Percentiles rank a stretch among this genome's conserved stretches.
Conservation (phyloP, 23 tunicate species). For the Halocynthia roretzi region DNA sequence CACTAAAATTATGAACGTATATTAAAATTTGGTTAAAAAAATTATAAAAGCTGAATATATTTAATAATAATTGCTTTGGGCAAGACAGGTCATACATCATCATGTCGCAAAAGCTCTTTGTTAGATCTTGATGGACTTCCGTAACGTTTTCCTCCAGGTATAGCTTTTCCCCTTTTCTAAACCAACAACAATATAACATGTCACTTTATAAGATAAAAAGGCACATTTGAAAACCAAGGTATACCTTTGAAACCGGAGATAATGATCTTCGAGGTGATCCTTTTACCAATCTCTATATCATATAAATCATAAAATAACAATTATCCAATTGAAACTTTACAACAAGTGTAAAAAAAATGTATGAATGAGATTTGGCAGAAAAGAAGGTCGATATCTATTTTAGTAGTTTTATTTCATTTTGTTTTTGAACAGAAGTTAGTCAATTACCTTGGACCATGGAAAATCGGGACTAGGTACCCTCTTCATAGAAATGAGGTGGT, state of each 20-base stretch:
- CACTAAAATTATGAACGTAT: conserved; percentile 30
- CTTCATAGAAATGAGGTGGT: conserved; percentile 36
- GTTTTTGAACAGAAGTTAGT: neutral
- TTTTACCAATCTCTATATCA: conserved; percentile 19
- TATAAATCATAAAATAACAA: too few species aligned
- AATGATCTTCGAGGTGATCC: conserved; percentile 19
- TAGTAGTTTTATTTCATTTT: too few species aligned
- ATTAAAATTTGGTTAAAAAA: neutral
- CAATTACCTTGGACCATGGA: conserved; percentile 61
- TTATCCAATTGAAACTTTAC: too few species aligned
- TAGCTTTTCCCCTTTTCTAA: conserved; percentile 7
- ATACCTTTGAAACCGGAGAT: conserved; percentile 14
- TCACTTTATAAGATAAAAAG: neutral
- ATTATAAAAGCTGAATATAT: neutral
- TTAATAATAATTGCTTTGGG: conserved; percentile 27
- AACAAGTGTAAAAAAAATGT: too few species aligned
- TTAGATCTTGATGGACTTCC: conserved; percentile 69
- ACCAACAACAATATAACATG: neutral
- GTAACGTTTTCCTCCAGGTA: conserved; percentile 38
- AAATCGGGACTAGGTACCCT: conserved; percentile 84
- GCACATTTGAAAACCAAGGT: too few species aligned
- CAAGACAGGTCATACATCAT: neutral
- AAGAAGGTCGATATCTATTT: too few species aligned
- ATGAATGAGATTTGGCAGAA: too few species aligned
- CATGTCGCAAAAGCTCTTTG: conserved; percentile 35